A percentile compares a stretch with the other conserved stretches of the same genome.
Evolutionary conservation across 53 echinoderm and acorn worm genomes (phyloP).

Genomic region (Mesocentrotus franciscanus): DNA sequence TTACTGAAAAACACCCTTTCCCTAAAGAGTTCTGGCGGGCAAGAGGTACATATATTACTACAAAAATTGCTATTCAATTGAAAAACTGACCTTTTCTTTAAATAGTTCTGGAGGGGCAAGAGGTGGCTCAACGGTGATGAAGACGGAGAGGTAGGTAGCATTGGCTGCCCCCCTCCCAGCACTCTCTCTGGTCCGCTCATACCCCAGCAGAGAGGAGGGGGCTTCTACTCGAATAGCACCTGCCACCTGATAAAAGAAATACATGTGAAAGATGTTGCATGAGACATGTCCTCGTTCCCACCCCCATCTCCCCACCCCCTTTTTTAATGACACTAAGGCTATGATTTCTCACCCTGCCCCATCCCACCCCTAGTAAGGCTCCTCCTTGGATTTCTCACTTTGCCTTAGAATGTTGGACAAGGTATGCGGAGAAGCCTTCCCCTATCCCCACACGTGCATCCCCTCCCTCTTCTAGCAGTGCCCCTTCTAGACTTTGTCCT

Average conservation of each 20-base stretch:
- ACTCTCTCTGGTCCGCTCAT: constrained; percentile 86
- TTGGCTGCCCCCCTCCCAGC: constrained; percentile 84
- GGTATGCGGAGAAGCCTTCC: too few species aligned
- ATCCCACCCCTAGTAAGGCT: too few species aligned
- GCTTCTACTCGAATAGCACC: constrained; percentile 91
- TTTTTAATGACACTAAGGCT: too few species aligned
- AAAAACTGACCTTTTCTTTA: constrained; percentile 84
- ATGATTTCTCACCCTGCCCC: too few species aligned
- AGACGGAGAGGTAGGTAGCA: constrained; percentile 89
- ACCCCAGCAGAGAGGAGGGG: constrained; percentile 88
- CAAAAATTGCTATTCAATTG: neutral
- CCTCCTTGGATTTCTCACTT: too few species aligned
- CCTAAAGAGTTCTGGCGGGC: too few species aligned
- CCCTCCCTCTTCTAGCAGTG: neutral
- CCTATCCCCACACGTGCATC: too few species aligned
- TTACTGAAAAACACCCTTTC: too few species aligned
- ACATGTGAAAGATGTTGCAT: too few species aligned
- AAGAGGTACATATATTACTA: too few species aligned
- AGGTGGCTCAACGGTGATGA: constrained; percentile 97
- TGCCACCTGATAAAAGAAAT: constrained; percentile 69
- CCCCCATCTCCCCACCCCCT: neutral
- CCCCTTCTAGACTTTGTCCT: too few species aligned
- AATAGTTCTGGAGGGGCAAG: constrained; percentile 85
- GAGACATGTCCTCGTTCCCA: neutral
- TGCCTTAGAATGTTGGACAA: too few species aligned